phyloP scores from a whole-genome alignment of 2,888 invertebrate genomes.

The Microplitis manilae region DNA sequence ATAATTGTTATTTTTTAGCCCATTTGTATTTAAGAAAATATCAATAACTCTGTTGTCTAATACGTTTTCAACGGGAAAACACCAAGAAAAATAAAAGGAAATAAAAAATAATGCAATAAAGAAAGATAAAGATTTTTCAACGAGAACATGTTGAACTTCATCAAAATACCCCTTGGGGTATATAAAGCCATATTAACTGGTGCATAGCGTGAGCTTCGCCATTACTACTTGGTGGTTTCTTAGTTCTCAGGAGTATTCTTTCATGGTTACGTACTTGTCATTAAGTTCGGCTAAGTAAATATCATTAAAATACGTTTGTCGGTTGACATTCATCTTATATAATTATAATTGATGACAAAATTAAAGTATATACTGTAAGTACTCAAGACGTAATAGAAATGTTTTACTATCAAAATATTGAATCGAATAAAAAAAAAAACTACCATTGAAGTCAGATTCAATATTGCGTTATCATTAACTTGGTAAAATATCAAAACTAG shows the following conservation, averaged over 20 bases:
- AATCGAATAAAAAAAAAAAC: too few relatives aligned
- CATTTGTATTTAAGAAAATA: too few relatives aligned
- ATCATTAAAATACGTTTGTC: conserved; percentile 19
- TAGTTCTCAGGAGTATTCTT: conserved; percentile 14
- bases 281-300: conserved; percentile 19
- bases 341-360: not conserved
- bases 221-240: conserved; percentile 46
- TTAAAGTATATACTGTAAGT: not conserved
- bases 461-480: too few relatives aligned
- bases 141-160: conserved; percentile 56
- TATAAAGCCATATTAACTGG: conserved; percentile 56
- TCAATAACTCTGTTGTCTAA: not conserved
- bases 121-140: conserved; percentile 32
- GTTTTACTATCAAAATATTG: too few relatives aligned
- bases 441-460: too few relatives aligned
- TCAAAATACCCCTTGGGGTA: conserved; percentile 59
- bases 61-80: conserved; percentile 15
- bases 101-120: conserved; percentile 15
- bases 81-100: conserved; percentile 22
- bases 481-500: too few relatives aligned
- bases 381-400: too few relatives aligned
- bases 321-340: conserved; percentile 5
- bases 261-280: conserved; percentile 16
- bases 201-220: conserved; percentile 52
- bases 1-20: too few relatives aligned